These are phyloP conservation scores for Pelochelys cantorii DNA, from an alignment of 2,797 vertebrate species.

Conservation along the genomic window DNA sequence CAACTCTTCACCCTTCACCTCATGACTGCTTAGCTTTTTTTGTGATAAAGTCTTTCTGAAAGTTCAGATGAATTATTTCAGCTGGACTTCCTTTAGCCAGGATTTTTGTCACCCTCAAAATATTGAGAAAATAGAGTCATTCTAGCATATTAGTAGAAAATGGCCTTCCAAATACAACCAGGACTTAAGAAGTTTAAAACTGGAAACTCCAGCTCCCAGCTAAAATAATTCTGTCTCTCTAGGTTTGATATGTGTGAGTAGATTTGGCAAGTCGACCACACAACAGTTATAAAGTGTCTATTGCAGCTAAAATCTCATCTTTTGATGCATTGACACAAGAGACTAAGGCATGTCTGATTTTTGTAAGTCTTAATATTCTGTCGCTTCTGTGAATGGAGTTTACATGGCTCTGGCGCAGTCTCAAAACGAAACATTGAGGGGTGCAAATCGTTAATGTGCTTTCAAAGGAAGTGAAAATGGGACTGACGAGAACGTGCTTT, in stretches of 20 bases:
- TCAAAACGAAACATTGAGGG: not conserved
- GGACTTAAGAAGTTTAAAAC: not conserved
- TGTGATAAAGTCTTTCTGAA: slow-evolving; percentile 9
- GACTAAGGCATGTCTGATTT: not conserved
- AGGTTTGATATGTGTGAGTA: slow-evolving; percentile 5
- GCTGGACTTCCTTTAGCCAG: slow-evolving; percentile 20
- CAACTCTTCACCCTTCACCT: not conserved
- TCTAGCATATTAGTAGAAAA: slow-evolving; percentile 55
- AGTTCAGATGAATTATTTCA: not conserved
- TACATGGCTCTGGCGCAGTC: not conserved
- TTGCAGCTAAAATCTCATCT: not conserved
- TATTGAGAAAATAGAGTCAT: not conserved
- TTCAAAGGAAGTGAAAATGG: not conserved
- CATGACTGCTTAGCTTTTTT: not conserved
- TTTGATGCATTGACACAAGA: not conserved
- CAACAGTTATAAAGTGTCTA: accelerated
- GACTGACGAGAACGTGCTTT: not conserved
- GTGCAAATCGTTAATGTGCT: not conserved
- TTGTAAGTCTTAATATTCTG: not conserved
- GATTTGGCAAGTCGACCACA: not conserved
- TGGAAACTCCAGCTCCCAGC: slow-evolving; percentile 33
- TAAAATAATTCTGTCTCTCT: slow-evolving; percentile 61
- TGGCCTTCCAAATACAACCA: slow-evolving; percentile 9
- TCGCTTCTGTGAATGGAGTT: not conserved
- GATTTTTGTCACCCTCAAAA: slow-evolving; percentile 3